phyloP scores from a whole-genome alignment of 2,888 invertebrate genomes.

The Thecocarcelia acutangulata region DNA sequence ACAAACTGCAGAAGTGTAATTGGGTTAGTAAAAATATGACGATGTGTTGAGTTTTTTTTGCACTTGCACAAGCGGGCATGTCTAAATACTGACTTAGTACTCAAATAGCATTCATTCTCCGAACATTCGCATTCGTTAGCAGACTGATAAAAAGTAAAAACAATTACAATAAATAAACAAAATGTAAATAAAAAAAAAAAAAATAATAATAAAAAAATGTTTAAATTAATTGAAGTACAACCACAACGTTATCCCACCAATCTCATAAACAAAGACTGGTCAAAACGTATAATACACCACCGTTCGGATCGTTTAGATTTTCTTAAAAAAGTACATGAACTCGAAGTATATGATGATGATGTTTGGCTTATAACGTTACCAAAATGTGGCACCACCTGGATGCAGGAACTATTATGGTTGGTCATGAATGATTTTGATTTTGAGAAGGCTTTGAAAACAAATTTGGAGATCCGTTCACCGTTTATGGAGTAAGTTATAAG shows the following conservation, averaged over 20 bases:
- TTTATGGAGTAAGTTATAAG: slow-evolving; percentile 74
- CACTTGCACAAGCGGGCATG: no score
- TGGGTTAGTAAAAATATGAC: no score
- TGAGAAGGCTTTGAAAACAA: slow-evolving; percentile 72
- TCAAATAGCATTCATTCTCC: not conserved
- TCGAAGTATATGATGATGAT: slow-evolving; percentile 75
- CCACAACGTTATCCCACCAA: slow-evolving; percentile 70
- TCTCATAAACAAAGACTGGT: slow-evolving; percentile 72
- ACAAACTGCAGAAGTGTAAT: no score
- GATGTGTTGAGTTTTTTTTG: no score
- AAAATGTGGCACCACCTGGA: slow-evolving; percentile 79
- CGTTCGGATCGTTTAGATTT: slow-evolving; percentile 41
- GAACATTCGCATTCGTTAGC: not conserved
- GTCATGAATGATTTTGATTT: slow-evolving; percentile 76
- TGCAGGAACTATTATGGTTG: slow-evolving; percentile 78
- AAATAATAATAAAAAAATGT: slow-evolving; percentile 11
- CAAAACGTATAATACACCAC: slow-evolving; percentile 67
- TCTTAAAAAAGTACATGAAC: slow-evolving; percentile 72
- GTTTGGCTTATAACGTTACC: slow-evolving; percentile 77
- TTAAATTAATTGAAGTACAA: slow-evolving; percentile 29
- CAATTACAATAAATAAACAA: not conserved
- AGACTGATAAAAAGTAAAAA: not conserved
- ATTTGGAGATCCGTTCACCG: slow-evolving; percentile 74
- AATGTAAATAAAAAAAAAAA: not conserved
- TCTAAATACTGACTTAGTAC: slow-evolving; percentile 1